Evolutionary conservation across 2,888 invertebrate genomes (phyloP), one percentile per base, ranked within the genome.

Genomic region (Stenchaetothrips biformis): DNA sequence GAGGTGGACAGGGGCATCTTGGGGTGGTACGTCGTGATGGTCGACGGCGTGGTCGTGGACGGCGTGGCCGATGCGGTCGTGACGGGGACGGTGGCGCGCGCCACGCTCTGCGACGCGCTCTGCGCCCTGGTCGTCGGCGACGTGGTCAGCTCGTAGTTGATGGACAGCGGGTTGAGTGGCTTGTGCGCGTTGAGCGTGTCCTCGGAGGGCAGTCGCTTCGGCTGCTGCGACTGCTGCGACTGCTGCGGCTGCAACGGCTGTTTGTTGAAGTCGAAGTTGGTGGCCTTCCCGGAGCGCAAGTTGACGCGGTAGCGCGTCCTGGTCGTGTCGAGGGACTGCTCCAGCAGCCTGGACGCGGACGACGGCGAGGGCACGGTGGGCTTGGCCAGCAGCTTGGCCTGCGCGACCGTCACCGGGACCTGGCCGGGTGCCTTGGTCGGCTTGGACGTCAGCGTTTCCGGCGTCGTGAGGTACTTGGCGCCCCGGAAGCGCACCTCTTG

Each of bases 31-130:
- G 86, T 85, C 0, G 85, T 85, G 80, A 85, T 85, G 67, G 85
- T 85, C 0, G 86, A 85, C n/a, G 84, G 83, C 0, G 86, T 85
- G 1, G 86, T 85, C 81, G 85, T 85, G 8, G 83, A 80, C 4
- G 86, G 84, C 1, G 84, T 83, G 0, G 86, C 78, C 2, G 82
- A 82, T 78, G 81, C 82, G 3, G 83, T 82, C 0, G 81, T 82
- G 8, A 80, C 80, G 27, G 74, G 77, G 53, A 11, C 53, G n/a
- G 59, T 59, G 16, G 81, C 4, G 18, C 83, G 7, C 83, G 84
- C 0, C 84, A 83, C 0, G 16, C 81, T 79, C 7, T 81, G 81
- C 0, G 81, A 77, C 0, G 83, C 0, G 16, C 81, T 79, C 7
- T 81, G 81, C 0, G 81, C 77, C 0, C 82, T 81, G 7, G 81